Base-by-base conservation (phyloP, 2,888 invertebrate genomes). In the Lepidocyrtinus sp. region DNA sequence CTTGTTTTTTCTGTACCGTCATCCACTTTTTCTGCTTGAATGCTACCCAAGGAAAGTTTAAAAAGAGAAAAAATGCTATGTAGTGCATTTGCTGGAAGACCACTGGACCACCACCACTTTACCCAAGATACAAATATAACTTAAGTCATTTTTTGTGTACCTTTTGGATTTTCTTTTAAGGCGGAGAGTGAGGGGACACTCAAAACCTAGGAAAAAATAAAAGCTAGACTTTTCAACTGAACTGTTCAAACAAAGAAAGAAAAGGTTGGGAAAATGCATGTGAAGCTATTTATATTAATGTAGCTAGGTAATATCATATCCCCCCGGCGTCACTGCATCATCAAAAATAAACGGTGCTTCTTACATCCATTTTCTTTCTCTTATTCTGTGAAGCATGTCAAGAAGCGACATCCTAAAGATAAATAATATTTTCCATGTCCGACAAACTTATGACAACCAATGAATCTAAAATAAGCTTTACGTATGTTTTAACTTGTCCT, bases 81-180 rank as follows among this genome's bases (percentile, higher is more conserved):
- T 45, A 62, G 22, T 50, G 3, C 24, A 36, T 36, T 36, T 36
- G 12, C 36, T 50, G 50, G 15, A 50, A 50, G 50, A 50, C 50
- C 50, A 50, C 50, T 50, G 15, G 50, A 50, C 50, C 5, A 12
- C n/a, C n/a, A n/a, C 15, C 50, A 50, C 17, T 50, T 50, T 50
- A 50, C 5, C 12, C 50, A 17, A 50, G 15, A 17, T 17, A 50
- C 15, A 17, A 50, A 50, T 50, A 5, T 36, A 50, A 50, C 50
- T 50, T 7, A 2, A 17, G 50, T 17, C 36, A 64, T 64, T 22
- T 64, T 17, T 61, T 55, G 69, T 71, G 71, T 71, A 71, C 71
- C n/a, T 71, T 71, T 45, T 61, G 63, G 71, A 71, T 71, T 71
- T 36, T 63, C 63, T 62, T 50, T 50, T 50, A 50, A 50, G 50